Base-by-base conservation (phyloP, 2,888 invertebrate genomes). In the Apotomis capreana region DNA sequence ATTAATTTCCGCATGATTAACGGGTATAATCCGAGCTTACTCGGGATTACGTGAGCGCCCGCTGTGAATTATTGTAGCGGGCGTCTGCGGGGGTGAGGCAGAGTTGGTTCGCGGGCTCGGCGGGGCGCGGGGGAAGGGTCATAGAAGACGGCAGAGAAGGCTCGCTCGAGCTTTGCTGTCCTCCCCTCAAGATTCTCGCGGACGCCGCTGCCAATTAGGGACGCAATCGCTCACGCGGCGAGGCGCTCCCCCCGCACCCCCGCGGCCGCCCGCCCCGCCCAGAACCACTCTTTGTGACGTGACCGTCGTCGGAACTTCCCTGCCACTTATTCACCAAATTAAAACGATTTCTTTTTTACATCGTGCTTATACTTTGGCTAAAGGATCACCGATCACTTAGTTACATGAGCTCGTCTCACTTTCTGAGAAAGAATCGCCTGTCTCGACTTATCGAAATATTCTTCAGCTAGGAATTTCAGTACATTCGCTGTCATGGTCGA, bases 111-210 rank as follows among this genome's bases (percentile, higher is more conserved):
- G 75, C 74, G 76, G 75, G 76, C 63, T 63, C 67, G 71, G 68
- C 60, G 60, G 65, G 54, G 49, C 26, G 69, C 13, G 71, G 58
- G 68, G 58, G 72, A 59, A 68, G 72, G 62, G 68, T 65, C 71
- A 68, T 72, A 78, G 87, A 88, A 90, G 89, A 87, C 84, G 90
- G 71, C 88, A 91, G 88, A 89, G 81, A 81, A 87, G 87, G 85
- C 85, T 87, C 83, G 91, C 84, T 86, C 84, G 84, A 83, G 86
- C 87, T 87, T 76, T 87, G 87, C 86, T 89, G 90, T 91, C 91
- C 91, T 93, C 91, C 91, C 91, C 90, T 91, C 90, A 93, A 94
- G 94, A 94, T 91, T 94, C 93, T 92, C 90, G 93, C 92, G 93
- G 89, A 92, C 92, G 93, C 93, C 94, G 89, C 86, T 89, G 90